Conservation (phyloP, 2,797 vertebrate genomes). For the Microctenopoma lineatum region DNA sequence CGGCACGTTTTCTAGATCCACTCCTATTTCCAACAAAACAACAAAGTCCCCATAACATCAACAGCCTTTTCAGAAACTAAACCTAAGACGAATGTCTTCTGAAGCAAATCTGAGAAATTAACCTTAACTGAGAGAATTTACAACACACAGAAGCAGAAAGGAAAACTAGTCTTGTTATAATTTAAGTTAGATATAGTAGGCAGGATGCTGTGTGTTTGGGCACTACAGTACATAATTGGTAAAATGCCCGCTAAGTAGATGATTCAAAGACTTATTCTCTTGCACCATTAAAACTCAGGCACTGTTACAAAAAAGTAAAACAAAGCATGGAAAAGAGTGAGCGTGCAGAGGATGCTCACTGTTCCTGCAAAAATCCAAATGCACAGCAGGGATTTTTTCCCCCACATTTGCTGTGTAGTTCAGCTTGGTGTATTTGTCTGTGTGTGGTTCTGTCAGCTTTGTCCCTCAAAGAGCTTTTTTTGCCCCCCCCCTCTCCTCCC, state of each 20-base stretch:
- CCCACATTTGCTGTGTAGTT: conserved; percentile 70
- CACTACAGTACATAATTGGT: neutral
- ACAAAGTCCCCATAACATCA: no score
- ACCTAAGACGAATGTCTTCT: no score
- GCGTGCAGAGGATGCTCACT: conserved; percentile 51
- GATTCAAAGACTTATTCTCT: conserved; percentile 6
- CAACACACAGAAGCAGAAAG: no score
- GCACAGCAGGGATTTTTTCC: conserved; percentile 66
- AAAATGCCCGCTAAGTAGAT: conserved; percentile 3
- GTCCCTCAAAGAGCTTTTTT: conserved; percentile 83
- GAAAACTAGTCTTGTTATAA: no score
- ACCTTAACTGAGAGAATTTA: no score
- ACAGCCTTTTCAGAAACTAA: no score
- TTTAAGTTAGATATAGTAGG: no score
- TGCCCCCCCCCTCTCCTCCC: conserved; percentile 41
- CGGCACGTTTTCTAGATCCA: no score
- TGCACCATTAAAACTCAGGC: neutral
- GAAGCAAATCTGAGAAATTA: no score
- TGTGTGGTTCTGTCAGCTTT: conserved; percentile 79
- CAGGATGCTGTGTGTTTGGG: no score
- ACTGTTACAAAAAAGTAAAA: conserved; percentile 5
- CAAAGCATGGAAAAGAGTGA: conserved; percentile 19
- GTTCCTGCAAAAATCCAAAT: conserved; percentile 72
- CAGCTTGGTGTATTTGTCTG: conserved; percentile 59
- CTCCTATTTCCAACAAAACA: no score